Evolutionary conservation across 2,888 invertebrate genomes (phyloP), one percentile per base, ranked within the genome.

Genomic region (Caenorhabditis japonica): DNA sequence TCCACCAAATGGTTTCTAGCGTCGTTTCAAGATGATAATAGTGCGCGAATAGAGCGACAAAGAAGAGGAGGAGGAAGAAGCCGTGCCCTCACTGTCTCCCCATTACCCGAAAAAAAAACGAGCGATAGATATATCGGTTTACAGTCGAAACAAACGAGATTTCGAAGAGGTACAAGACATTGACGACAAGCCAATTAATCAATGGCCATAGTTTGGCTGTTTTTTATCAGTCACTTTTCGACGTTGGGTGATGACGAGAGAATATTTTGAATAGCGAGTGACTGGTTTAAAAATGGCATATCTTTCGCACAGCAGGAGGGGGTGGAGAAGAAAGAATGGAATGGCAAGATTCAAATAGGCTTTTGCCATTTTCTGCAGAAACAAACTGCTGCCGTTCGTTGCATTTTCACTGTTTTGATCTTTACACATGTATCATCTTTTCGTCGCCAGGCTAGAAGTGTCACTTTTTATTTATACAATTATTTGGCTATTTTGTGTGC

Each of bases 141-240:
- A 64, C 64, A 64, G 64, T 56, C 44, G 27, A 64, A 7, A 30
- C n/a, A 30, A 64, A 64, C 64, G 64, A 64, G 64, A 64, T 64
- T 64, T 49, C 52, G 62, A 27, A 47, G 49, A 41, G 33, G 49
- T 30, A 49, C 39, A 44, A 43, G 38, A 34, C 47, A 39, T 36
- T 49, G 64, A 64, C 55, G 64, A 64, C 64, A 64, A 64, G 55
- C 64, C 56, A 64, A 64, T 64, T 64, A 64, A 64, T 64, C 64
- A 64, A 56, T 64, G 64, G 41, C 55, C 19, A 49, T 56, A 56
- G 49, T 56, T 56, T 55, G 21, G 47, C 41, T 64, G 64, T 64
- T 64, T 64, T 64, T 64, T 64, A 56, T 64, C 55, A 64, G 64
- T 55, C 64, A 27, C 19, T 49, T 39, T 64, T 64, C 49, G 62